Conservation (phyloP, 2,113 vertebrate genomes). For the Muntiacus reevesi region DNA sequence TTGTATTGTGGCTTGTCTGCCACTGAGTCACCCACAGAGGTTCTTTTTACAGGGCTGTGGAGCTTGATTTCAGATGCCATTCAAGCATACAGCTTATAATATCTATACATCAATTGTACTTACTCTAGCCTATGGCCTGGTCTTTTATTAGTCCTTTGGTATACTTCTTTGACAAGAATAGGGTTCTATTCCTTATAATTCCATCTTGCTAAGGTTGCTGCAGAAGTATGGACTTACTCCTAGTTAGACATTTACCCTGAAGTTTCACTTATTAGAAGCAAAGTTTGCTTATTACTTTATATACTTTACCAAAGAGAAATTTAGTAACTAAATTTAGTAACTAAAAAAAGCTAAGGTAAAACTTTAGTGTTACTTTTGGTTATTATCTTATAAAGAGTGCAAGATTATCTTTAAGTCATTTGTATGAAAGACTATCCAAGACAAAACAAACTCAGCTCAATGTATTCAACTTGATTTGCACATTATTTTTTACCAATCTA, state of each 20-base stretch:
- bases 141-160: not conserved
- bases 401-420: not conserved
- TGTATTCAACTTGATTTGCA: not conserved
- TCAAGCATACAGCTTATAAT: not conserved
- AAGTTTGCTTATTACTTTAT: not conserved
- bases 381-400: not conserved
- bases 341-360: not conserved
- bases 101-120: not conserved
- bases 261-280: not conserved
- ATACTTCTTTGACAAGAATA: not conserved
- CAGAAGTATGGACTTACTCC: not conserved
- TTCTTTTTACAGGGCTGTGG: not conserved
- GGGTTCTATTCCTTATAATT: not conserved
- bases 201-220: not conserved
- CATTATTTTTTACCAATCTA: not conserved
- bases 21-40: not conserved
- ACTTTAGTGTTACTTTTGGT: not conserved
- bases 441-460: not conserved
- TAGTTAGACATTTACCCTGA: not conserved
- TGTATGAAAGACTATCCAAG: not conserved
- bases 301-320: not conserved
- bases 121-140: not conserved
- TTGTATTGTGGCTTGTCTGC: not conserved
- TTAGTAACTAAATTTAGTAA: not conserved
- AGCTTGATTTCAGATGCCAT: not conserved